Percentiles rank a stretch among this genome's conserved stretches.
phyloP scores from a whole-genome alignment of 2,797 vertebrate genomes.

The Aphelocoma californica region DNA sequence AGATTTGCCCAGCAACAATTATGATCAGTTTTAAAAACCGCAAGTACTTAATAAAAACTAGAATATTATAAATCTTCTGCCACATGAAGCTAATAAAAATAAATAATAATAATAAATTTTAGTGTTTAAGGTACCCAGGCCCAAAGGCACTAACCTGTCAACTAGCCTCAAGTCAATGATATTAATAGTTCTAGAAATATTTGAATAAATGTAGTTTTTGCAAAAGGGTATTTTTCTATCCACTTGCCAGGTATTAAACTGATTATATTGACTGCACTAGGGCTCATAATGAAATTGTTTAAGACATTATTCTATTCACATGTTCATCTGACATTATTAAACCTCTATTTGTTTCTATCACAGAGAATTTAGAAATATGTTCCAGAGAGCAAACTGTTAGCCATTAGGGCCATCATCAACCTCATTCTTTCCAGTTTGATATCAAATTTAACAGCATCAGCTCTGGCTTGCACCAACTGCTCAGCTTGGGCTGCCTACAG shows the following conservation, averaged over 20 bases:
- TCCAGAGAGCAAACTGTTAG: background rate
- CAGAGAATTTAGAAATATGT: slow-evolving; percentile 14
- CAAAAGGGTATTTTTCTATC: background rate
- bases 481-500: background rate
- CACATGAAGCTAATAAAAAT: slow-evolving; percentile 66
- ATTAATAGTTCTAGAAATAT: slow-evolving; percentile 34
- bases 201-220: slow-evolving; percentile 46
- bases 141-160: slow-evolving; percentile 13
- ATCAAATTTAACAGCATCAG: background rate
- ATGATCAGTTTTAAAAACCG: slow-evolving; percentile 51
- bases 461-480: background rate
- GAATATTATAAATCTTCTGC: slow-evolving; percentile 67
- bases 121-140: slow-evolving; percentile 29
- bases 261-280: background rate
- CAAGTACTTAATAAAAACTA: slow-evolving; percentile 61
- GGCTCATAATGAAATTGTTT: slow-evolving; percentile 32
- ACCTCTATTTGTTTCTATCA: slow-evolving; percentile 51
- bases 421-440: background rate
- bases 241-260: background rate
- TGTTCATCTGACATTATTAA: slow-evolving; percentile 49
- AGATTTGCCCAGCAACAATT: slow-evolving; percentile 62
- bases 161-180: background rate
- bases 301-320: slow-evolving; percentile 44
- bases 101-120: slow-evolving; percentile 70
- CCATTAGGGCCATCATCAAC: background rate